Conservation (phyloP, 2,797 vertebrate species). For the Chloroceryle inda region DNA sequence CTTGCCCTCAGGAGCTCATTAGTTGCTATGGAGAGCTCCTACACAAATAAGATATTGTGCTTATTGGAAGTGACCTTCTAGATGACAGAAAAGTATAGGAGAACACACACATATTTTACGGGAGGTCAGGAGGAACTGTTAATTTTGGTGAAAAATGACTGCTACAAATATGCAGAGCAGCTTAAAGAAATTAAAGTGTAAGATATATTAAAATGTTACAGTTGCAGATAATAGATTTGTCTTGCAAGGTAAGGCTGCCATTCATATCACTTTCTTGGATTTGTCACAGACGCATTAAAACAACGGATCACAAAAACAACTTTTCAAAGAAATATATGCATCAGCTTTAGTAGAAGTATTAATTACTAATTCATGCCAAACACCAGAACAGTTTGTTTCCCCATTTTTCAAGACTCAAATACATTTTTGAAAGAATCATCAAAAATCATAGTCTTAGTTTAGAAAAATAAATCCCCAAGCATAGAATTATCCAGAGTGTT, state of each 20-base stretch:
- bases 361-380: slow-evolving; percentile 43
- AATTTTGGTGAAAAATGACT: slow-evolving; percentile 38
- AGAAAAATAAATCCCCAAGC: neutral
- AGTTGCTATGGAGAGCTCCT: slow-evolving; percentile 55
- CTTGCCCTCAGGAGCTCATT: slow-evolving; percentile 22
- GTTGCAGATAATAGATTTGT: neutral
- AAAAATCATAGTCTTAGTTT: slow-evolving; percentile 1
- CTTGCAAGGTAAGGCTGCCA: neutral
- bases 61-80: neutral
- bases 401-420: slow-evolving; percentile 12
- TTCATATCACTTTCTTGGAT: neutral
- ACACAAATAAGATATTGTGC: slow-evolving; percentile 7
- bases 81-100: slow-evolving; percentile 24
- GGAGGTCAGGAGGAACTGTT: neutral
- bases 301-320: neutral
- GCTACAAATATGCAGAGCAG: neutral
- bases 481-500: neutral
- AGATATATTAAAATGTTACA: neutral
- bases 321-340: slow-evolving; percentile 31
- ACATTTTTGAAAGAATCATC: slow-evolving; percentile 27
- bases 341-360: slow-evolving; percentile 44
- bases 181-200: neutral
- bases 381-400: slow-evolving; percentile 33
- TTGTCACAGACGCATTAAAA: slow-evolving; percentile 30
- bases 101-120: neutral